Evolutionary conservation across 2,113 vertebrate genomes (phyloP).

Genomic region (Psilopsiagon aymara): DNA sequence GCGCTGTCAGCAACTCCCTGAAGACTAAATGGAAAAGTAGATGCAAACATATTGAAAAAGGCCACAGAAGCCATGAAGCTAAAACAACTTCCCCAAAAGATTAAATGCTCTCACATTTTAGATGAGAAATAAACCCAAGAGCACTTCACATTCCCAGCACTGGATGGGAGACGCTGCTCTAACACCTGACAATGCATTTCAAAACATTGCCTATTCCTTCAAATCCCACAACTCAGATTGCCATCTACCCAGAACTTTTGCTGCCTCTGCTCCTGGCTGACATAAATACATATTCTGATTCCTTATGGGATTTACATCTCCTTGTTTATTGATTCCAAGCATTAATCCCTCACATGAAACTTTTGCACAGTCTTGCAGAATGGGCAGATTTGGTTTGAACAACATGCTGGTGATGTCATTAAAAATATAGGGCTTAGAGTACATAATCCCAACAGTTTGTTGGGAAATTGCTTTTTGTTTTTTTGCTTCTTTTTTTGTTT

Average conservation of each 20-base stretch:
- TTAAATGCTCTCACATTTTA: background rate
- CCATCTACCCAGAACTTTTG: background rate
- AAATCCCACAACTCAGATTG: background rate
- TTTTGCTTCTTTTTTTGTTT: background rate
- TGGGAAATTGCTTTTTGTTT: background rate
- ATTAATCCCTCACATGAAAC: background rate
- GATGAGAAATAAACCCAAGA: background rate
- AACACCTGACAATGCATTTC: fast-evolving
- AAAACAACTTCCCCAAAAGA: background rate
- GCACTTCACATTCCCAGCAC: fast-evolving
- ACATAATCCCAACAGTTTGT: background rate
- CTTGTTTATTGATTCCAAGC: background rate
- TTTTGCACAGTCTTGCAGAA: background rate
- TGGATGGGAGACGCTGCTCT: background rate
- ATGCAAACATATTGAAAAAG: background rate
- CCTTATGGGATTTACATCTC: background rate
- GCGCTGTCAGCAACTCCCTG: background rate
- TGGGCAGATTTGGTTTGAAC: background rate
- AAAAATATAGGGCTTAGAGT: background rate
- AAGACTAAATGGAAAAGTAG: background rate
- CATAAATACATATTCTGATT: background rate
- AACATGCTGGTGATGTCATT: background rate
- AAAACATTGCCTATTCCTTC: background rate
- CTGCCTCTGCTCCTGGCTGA: background rate
- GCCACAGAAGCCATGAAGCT: background rate